These are phyloP conservation scores for Discoglossus pictus DNA, from an alignment of 2,797 vertebrate species.

Conservation along the genomic window DNA sequence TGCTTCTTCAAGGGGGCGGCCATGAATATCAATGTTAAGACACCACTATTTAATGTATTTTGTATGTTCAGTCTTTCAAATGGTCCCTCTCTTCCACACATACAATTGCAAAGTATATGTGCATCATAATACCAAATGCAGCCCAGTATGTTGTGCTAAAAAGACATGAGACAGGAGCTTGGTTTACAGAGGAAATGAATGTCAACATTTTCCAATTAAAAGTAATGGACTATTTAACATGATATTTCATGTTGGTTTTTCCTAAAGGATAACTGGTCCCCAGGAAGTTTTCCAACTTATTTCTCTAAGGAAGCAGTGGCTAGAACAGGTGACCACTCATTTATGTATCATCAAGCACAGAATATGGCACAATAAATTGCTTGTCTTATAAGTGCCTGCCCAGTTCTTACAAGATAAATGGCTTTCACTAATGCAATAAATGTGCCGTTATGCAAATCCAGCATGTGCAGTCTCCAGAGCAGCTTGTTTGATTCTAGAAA, in stretches of 20 bases:
- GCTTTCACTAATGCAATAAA: slow-evolving; percentile 54
- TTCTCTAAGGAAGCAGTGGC: slow-evolving; percentile 20
- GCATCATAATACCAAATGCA: too few species aligned
- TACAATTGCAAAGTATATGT: too few species aligned
- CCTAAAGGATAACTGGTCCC: slow-evolving; percentile 15
- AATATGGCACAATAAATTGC: slow-evolving; percentile 25
- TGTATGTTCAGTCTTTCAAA: too few species aligned
- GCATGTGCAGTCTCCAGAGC: slow-evolving; percentile 53
- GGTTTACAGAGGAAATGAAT: too few species aligned
- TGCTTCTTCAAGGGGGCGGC: too few species aligned
- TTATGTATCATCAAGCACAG: slow-evolving; percentile 18
- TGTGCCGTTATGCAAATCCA: slow-evolving; percentile 56
- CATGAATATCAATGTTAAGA: too few species aligned
- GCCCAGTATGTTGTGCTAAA: too few species aligned
- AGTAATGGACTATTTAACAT: slow-evolving; percentile 1
- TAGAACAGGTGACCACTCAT: slow-evolving; percentile 22
- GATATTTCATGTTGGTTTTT: slow-evolving; percentile 2
- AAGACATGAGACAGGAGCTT: too few species aligned
- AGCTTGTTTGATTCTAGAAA: slow-evolving; percentile 54
- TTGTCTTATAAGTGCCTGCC: slow-evolving; percentile 17
- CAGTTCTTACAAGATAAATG: slow-evolving; percentile 38
- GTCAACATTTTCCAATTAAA: too few species aligned
- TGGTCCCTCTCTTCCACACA: too few species aligned
- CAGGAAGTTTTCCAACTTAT: slow-evolving; percentile 22
- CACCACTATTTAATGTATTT: too few species aligned